Base-by-base conservation (phyloP, 2,113 vertebrate genomes). In the Megaceryle maxima region DNA sequence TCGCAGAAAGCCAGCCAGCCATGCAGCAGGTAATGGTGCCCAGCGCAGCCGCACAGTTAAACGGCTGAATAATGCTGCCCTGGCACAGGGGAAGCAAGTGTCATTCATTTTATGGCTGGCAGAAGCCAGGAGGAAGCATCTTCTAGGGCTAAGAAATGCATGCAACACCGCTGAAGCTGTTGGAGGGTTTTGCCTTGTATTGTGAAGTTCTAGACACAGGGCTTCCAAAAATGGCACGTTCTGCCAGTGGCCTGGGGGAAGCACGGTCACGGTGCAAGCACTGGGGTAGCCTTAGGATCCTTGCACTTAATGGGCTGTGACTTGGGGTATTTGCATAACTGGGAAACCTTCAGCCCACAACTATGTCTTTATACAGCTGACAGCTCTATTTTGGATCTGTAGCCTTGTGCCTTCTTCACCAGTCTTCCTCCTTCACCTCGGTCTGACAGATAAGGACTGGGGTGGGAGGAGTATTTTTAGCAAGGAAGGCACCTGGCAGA, bases 251-350 rank as follows among this genome's bases (percentile, higher is more conserved):
- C 21, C 29, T 0, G 0, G 17, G 74, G 44, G 22, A 63, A 87
- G 43, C 20, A 57, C 1, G 1, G n/a, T 16, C 19, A 14, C 0
- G 0, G 64, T 4, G 12, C 24, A n/a, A 41, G 51, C n/a, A 35
- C 2, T 1, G 9, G 16, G 16, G 12, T 13, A 76, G 39, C 35
- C 57, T 74, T 35, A 41, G 29, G 60, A 70, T 25, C 46, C 43
- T 25, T 46, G n/a, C 59, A 35, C 33, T 53, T 48, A 35, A 8
- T 55, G 20, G 28, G 55, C 33, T 78, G 51, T 70, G 46, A 33
- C 33, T 15, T 50, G 9, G 26, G 44, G 25, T 51, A 46, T 3
- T 31, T 39, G 18, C 29, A 3, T 26, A 70, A 63, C 13, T 19
- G 39, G 4, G 29, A 39, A 66, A 51, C 56, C 17, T 46, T 35